Evolutionary conservation across 2,888 invertebrate genomes (phyloP).

Genomic region (Tenthredo amoena): DNA sequence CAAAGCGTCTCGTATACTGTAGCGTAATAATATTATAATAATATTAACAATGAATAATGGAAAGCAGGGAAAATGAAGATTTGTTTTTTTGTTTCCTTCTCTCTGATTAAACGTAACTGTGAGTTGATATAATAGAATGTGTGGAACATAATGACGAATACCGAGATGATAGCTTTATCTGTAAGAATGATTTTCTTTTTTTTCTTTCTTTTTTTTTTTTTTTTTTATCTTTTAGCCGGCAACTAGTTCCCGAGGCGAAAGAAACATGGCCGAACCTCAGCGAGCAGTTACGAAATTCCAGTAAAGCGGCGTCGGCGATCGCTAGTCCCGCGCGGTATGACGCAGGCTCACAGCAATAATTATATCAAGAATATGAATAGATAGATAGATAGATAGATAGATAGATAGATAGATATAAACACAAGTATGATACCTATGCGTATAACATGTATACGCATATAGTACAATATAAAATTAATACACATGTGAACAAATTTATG

Average conservation of each 20-base stretch:
- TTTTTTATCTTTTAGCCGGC: neutral
- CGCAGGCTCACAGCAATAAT: neutral
- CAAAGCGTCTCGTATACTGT: neutral
- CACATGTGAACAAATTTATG: neutral
- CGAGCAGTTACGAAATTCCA: slow-evolving; percentile 28
- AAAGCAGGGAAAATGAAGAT: neutral
- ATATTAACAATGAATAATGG: neutral
- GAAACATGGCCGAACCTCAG: slow-evolving; percentile 8
- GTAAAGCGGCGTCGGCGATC: neutral
- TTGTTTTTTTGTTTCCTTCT: too few species aligned
- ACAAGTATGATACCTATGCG: neutral
- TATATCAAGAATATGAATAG: slow-evolving; percentile 19
- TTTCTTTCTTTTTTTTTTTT: neutral
- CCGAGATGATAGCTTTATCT: neutral
- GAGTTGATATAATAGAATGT: too few species aligned
- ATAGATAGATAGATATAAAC: neutral
- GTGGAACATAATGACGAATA: neutral
- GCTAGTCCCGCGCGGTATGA: neutral
- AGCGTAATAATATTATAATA: neutral
- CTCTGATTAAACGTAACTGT: too few species aligned
- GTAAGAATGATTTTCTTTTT: neutral
- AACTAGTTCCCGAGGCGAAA: neutral
- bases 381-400: neutral
- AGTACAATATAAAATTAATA: neutral
- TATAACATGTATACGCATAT: neutral